A percentile compares a stretch with the other conserved stretches of the same genome.
Evolutionary conservation across 2,113 vertebrate genomes (phyloP).

Genomic region (Paradoxurus hermaphroditus): DNA sequence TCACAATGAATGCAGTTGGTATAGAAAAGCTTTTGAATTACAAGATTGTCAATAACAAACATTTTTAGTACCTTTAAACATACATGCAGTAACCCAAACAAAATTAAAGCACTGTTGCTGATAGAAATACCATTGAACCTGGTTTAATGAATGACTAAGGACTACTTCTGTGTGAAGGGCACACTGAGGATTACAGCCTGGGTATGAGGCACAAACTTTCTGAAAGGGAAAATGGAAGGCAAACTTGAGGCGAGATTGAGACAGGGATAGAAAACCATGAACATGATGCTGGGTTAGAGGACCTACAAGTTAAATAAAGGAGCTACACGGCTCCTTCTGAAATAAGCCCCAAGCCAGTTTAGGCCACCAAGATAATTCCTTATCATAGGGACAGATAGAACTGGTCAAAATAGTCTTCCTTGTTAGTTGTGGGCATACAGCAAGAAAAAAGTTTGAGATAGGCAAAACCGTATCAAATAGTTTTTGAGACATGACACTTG

Average conservation of each 20-base stretch:
- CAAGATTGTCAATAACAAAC: constrained; percentile 13
- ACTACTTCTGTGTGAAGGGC: not conserved
- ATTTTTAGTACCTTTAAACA: constrained; percentile 47
- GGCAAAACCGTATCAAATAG: not conserved
- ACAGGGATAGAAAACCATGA: not conserved
- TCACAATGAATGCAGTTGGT: not conserved
- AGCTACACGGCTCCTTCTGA: not conserved
- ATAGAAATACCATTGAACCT: not conserved
- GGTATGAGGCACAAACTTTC: not conserved
- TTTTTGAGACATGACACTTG: not conserved
- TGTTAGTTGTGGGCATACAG: not conserved
- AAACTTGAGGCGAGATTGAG: not conserved
- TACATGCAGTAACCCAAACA: not conserved
- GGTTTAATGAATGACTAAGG: not conserved
- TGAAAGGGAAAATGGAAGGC: not conserved
- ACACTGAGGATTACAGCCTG: not conserved
- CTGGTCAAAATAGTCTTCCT: not conserved
- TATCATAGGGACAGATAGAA: not conserved
- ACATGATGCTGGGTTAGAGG: not conserved
- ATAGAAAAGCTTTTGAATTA: constrained; percentile 37
- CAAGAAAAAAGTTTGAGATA: not conserved
- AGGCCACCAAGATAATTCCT: not conserved
- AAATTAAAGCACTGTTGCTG: not conserved
- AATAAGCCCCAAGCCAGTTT: not conserved
- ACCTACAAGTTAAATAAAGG: not conserved